phyloP scores from a whole-genome alignment of 2,888 invertebrate species.

The Pachymerium ferrugineum region DNA sequence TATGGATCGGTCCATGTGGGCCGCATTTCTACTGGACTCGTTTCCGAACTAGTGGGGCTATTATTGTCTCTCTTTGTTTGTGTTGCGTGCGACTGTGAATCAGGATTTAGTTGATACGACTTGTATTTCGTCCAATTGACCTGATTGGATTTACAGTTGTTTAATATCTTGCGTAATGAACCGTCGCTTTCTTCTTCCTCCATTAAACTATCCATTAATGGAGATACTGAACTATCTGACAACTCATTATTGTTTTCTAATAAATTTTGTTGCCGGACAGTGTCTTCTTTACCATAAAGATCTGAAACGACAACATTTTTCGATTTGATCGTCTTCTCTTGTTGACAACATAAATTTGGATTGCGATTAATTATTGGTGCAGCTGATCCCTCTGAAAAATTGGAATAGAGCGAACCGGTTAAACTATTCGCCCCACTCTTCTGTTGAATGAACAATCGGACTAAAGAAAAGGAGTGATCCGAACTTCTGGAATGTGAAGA shows the following conservation, averaged over 20 bases:
- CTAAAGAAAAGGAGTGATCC: conserved; percentile 63
- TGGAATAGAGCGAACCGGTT: not conserved
- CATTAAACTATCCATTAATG: not conserved
- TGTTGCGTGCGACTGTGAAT: conserved; percentile 36
- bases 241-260: not conserved
- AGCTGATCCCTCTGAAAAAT: not conserved
- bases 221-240: not conserved
- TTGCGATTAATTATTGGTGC: not conserved
- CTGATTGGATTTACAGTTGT: not conserved
- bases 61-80: conserved; percentile 38
- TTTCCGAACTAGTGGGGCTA: no score
- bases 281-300: not conserved
- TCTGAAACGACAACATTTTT: not conserved
- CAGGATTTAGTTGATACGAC: not conserved
- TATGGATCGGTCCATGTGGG: conserved; percentile 33
- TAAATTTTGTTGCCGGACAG: not conserved
- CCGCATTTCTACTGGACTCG: conserved; percentile 34
- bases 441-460: conserved; percentile 83
- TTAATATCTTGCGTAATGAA: not conserved
- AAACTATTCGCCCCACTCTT: conserved; percentile 48
- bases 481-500: conserved; percentile 36
- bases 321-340: not conserved
- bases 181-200: no score
- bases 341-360: not conserved
- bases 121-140: no score